phyloP scores from a whole-genome alignment of 2,888 invertebrate species.

The Rhagium mordax region DNA sequence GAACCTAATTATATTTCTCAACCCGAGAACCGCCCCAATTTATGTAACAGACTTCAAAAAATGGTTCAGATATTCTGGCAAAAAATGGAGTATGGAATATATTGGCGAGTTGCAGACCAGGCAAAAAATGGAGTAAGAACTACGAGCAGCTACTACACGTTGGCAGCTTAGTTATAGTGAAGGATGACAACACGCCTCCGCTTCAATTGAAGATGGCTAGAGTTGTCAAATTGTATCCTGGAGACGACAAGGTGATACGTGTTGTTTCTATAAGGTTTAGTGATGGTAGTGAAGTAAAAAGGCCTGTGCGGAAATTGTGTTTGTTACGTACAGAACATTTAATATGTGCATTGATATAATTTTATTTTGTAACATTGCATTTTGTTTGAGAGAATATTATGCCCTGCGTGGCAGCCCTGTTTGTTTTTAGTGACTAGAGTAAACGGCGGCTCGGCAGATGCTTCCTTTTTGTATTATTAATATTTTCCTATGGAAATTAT shows the following conservation, averaged over 20 bases:
- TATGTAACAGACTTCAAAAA: slow-evolving; percentile 30
- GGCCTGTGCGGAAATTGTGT: slow-evolving; percentile 27
- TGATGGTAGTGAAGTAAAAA: slow-evolving; percentile 23
- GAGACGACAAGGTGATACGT: slow-evolving; percentile 16
- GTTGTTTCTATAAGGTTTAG: slow-evolving; percentile 1
- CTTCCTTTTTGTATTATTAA: no score
- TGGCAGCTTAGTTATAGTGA: slow-evolving; percentile 33
- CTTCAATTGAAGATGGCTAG: slow-evolving; percentile 22
- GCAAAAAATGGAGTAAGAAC: slow-evolving; percentile 36
- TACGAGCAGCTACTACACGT: slow-evolving; percentile 15
- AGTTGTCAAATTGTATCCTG: slow-evolving; percentile 20
- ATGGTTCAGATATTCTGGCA: slow-evolving; percentile 38
- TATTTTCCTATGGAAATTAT: no score
- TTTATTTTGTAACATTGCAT: no score
- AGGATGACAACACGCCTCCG: slow-evolving; percentile 10
- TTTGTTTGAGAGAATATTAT: no score
- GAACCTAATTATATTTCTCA: slow-evolving; percentile 20
- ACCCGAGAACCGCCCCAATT: background rate
- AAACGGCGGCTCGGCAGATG: no score
- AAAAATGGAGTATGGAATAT: slow-evolving; percentile 33
- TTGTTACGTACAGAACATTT: background rate
- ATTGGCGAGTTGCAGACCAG: slow-evolving; percentile 6
- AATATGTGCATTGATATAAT: no score
- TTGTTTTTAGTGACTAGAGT: no score
- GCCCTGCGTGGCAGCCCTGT: no score